These are phyloP conservation scores for Mamestra configurata DNA, from an alignment of 1,140 invertebrate genomes.

Conservation along the genomic window DNA sequence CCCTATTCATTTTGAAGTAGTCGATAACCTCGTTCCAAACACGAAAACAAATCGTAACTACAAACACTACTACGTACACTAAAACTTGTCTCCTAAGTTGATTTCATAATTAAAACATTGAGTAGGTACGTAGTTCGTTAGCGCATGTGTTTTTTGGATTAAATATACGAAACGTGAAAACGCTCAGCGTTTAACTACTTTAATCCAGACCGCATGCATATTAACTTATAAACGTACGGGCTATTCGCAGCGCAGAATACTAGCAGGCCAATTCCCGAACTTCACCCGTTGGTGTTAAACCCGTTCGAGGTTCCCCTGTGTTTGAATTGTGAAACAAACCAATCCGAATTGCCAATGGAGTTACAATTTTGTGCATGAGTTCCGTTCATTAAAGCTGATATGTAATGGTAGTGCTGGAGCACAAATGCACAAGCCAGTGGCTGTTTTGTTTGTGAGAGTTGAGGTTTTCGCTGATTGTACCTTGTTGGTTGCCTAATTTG, in stretches of 20 bases:
- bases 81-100: too few species aligned
- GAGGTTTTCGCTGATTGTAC: neutral
- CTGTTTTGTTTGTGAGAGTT: neutral
- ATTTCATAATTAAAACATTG: too few species aligned
- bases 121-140: too few species aligned
- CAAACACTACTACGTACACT: too few species aligned
- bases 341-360: neutral
- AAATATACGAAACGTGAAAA: neutral
- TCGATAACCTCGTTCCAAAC: too few species aligned
- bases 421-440: neutral
- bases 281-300: neutral
- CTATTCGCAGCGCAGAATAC: neutral
- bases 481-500: neutral
- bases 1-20: too few species aligned
- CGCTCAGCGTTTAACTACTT: neutral
- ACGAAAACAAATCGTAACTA: too few species aligned
- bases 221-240: neutral
- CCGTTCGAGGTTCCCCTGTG: neutral
- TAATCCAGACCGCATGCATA: neutral
- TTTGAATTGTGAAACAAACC: slow-evolving; percentile 13
- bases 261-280: slow-evolving; percentile 6
- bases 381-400: slow-evolving; percentile 23
- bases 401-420: neutral
- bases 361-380: slow-evolving; percentile 18
- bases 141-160: too few species aligned